Base-by-base conservation (phyloP, 2,888 invertebrate species). In the Platerodrilus igneus region DNA sequence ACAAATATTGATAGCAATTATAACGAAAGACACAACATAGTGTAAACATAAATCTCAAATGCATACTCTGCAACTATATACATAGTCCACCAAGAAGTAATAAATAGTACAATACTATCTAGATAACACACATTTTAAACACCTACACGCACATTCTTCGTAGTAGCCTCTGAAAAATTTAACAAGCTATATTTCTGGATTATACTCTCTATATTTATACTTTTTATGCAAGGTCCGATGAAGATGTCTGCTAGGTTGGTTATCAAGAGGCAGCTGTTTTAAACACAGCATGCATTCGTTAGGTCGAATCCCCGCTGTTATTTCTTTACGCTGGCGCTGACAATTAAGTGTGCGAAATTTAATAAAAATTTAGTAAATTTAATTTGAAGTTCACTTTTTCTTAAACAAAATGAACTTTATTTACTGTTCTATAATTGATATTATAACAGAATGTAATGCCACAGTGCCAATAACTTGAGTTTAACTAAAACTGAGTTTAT, bases 201-300 rank as follows among this genome's bases (percentile, higher is more conserved):
- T 59, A 59, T 60, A 58, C 56, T 57, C 57, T 53, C 57, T 58
- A 59, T 60, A 61, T 62, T 61, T 62, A 62, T 62, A 62, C 60
- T 60, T 63, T 59, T 53, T 52, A 59, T 57, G 59, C 58, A 58
- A 58, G 48, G 43, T 61, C 50, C 61, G 64, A 66, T 66, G 63
- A 65, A 66, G 65, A 65, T 62, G 63, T 66, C 64, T 63, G 61
- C 58, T 55, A 57, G 58, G 55, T 57, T 55, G 60, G 63, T 61
- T 61, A 59, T 57, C 59, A 55, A 63, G 62, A 59, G 66, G 63
- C 64, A 65, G 64, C 62, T 65, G 66, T 60, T 64, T 59, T 52
- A 59, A 57, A 50, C 59, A 36, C 62, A 60, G 62, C 62, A 50
- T 61, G 62, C 58, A 59, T 58, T 58, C 62, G 57, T 58, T 57